phyloP scores from a whole-genome alignment of 2,797 vertebrate genomes.

The Epinephelus coioides region DNA sequence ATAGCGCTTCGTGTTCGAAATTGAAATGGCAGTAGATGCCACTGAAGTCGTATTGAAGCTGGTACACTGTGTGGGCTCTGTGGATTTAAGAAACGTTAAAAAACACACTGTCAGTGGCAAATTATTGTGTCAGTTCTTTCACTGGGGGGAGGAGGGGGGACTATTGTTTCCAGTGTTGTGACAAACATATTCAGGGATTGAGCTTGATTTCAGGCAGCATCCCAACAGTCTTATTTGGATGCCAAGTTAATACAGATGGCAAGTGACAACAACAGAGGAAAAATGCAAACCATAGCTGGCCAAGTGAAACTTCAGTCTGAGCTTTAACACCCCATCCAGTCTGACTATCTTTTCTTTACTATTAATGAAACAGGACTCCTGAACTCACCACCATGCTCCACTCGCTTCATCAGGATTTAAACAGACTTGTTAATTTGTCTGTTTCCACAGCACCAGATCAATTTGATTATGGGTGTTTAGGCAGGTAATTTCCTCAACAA shows the following conservation, averaged over 20 bases:
- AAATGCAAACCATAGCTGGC: constrained; percentile 15
- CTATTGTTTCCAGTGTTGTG: constrained; percentile 53
- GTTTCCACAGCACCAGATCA: constrained; percentile 52
- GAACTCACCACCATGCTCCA: constrained; percentile 27
- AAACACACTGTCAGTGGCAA: constrained; percentile 32
- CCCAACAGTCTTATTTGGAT: constrained; percentile 30
- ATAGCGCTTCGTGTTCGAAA: constrained; percentile 29
- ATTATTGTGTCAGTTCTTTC: constrained; percentile 47
- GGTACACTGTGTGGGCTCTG: constrained; percentile 7
- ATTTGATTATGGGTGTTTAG: constrained; percentile 70
- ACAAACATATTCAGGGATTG: constrained; percentile 52
- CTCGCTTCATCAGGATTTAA: constrained; percentile 36
- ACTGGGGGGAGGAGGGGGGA: neutral
- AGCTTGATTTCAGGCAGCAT: constrained; percentile 42
- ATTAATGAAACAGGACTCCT: constrained; percentile 23
- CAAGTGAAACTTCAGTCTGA: constrained; percentile 23
- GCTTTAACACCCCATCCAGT: constrained; percentile 1
- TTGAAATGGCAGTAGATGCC: constrained; percentile 50
- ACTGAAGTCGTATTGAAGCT: constrained; percentile 39
- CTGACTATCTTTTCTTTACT: constrained; percentile 1
- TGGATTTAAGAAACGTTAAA: constrained; percentile 7
- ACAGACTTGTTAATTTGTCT: constrained; percentile 45
- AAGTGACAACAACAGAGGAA: constrained; percentile 26
- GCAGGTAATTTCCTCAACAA: constrained; percentile 76
- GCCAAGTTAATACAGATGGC: constrained; percentile 50